Base-by-base conservation (phyloP, 2,888 invertebrate genomes). In the Lasius fuliginosus region DNA sequence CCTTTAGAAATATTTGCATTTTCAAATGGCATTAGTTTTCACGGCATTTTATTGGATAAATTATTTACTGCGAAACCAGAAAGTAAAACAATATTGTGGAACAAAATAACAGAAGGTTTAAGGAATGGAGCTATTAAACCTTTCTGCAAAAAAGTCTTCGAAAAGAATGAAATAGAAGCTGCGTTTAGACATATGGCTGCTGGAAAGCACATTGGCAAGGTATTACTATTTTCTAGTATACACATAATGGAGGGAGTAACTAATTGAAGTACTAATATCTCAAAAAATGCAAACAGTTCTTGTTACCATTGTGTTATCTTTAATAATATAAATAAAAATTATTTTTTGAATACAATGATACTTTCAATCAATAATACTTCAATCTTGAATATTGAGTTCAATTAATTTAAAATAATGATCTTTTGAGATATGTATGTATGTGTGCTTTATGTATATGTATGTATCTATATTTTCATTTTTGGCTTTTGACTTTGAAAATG, bases 161-260 rank as follows among this genome's bases (percentile, higher is more conserved):
- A 1, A 33, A 42, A 0, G 1, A 2, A 40, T 30, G 62, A 75
- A 15, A 23, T 62, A 4, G 74, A 75, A 27, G 0, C 27, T 3
- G 74, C 74, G 0, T 75, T 74, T 15, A 74, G 97, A 82, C 96
- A 95, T 89, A 96, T 97, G 95, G 96, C 96, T 0, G 95, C 96
- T 36, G 97, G 98, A 33, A 98, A 98, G 94, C 98, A 98, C 93
- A 97, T 98, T 75, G 98, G 98, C 64, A 98, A 98, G 95, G 97
- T 96, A 77, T 74, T 81, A 15, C 53, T 12, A n/a, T 33, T 4
- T 33, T 12, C 2, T 6, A 12, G 1, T 62, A 49, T 42, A 30
- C 1, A 8, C 36, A n/a, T 1, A 49, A 49, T n/a, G 5, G 2
- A 49, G 18, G 8, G 3, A 27, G 11, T 62, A 30, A 18, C 1